These are phyloP conservation scores for Anomalospiza imberbis DNA, from an alignment of 2,797 vertebrate species.

Conservation along the genomic window DNA sequence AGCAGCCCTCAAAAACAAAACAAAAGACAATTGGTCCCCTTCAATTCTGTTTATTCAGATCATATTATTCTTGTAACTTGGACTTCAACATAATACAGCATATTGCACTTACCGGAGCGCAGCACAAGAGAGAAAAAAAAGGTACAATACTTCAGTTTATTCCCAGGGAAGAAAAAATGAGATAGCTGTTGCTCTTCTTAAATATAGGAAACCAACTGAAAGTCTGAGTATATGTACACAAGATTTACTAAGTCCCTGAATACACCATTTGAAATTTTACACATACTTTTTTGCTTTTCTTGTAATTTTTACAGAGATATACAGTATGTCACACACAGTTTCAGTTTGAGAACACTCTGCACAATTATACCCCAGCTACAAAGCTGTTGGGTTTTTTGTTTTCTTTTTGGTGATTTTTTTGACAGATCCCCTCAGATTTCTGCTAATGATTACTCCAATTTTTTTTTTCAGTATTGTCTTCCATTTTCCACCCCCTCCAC, in stretches of 20 bases:
- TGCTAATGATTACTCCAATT: slow-evolving; percentile 37
- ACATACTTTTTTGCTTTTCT: slow-evolving; percentile 63
- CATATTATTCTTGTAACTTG: not conserved
- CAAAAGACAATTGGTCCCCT: slow-evolving; percentile 53
- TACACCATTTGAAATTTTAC: slow-evolving; percentile 64
- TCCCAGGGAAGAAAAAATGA: slow-evolving; percentile 42
- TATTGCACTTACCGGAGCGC: slow-evolving; percentile 65
- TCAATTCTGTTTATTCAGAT: slow-evolving; percentile 59
- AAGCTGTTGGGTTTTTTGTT: not conserved
- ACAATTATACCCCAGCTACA: slow-evolving; percentile 70
- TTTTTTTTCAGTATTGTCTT: not conserved
- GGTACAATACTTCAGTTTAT: slow-evolving; percentile 42
- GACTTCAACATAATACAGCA: slow-evolving; percentile 55
- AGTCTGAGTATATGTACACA: slow-evolving; percentile 58
- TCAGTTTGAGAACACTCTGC: slow-evolving; percentile 73
- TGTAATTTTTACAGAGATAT: slow-evolving; percentile 69
- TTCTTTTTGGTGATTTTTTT: not conserved
- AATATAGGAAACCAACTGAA: slow-evolving; percentile 45
- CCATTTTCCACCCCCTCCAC: not conserved
- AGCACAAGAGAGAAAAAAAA: slow-evolving; percentile 51
- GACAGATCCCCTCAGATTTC: slow-evolving; percentile 46
- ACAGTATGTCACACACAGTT: slow-evolving; percentile 72
- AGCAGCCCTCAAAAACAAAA: slow-evolving; percentile 1
- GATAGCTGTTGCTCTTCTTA: slow-evolving; percentile 31
- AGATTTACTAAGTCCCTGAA: slow-evolving; percentile 68